phyloP scores from a whole-genome alignment of 2,113 vertebrate species.

The Ailurus styani region DNA sequence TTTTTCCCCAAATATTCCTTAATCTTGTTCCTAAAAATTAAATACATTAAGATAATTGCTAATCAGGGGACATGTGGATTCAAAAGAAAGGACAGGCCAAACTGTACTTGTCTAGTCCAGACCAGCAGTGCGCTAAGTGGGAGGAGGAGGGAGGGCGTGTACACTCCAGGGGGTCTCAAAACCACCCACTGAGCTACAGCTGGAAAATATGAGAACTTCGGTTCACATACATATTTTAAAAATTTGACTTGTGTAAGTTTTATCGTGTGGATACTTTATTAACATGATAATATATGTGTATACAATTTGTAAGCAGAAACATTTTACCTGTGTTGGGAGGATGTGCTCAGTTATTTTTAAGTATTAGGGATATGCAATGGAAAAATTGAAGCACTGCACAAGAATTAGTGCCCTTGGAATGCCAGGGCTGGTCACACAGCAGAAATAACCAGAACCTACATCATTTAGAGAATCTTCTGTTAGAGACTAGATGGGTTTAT shows the following conservation, averaged over 20 bases:
- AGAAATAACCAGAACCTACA: background rate
- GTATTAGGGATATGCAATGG: background rate
- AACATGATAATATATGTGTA: background rate
- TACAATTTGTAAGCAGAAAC: background rate
- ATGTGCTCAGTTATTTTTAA: background rate
- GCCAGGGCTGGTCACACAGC: background rate
- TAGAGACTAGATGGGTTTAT: background rate
- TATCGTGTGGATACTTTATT: background rate
- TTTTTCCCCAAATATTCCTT: slow-evolving; percentile 3
- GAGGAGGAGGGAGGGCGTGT: background rate
- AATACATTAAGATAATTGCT: background rate
- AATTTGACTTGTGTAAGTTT: background rate
- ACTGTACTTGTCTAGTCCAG: background rate
- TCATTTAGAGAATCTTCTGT: background rate
- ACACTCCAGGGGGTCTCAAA: background rate
- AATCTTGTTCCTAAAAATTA: background rate
- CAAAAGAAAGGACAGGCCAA: background rate
- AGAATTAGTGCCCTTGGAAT: background rate
- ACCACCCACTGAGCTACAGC: background rate
- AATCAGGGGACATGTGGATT: background rate
- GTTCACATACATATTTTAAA: background rate
- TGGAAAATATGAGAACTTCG: background rate
- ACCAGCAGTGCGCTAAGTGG: background rate
- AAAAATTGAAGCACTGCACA: background rate
- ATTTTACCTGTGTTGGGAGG: background rate